Evolutionary conservation across 2,888 invertebrate genomes (phyloP), one percentile per base, ranked within the genome.

Genomic region (Epinotia nisella): DNA sequence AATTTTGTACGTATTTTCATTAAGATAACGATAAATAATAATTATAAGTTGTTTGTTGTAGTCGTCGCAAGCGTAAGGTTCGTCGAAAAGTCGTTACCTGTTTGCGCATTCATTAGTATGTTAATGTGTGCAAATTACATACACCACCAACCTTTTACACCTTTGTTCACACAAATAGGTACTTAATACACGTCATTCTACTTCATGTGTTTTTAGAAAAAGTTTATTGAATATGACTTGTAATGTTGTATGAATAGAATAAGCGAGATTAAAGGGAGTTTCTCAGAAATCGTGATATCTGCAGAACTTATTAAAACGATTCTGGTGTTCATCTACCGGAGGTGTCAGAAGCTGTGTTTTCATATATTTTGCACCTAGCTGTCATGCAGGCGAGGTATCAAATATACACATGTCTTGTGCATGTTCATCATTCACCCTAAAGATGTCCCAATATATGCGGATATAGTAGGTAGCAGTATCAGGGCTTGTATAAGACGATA

Each of bases 121-220:
- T 75, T 67, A 58, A 71, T 53, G 49, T 71, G 67, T 59, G 60
- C 62, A 49, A 58, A 71, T 70, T 68, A 49, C 17, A 61, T 51
- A 11, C 71, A 56, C 24, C 71, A 56, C 24, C 49, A 62, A 66
- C 66, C 66, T 56, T 70, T 19, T n/a, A 58, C 66, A 56, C 39
- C 65, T 66, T 39, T 66, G 55, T 66, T 56, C n/a, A 53, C 21
- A 41, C 56, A 56, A 66, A 55, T 51, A 64, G 29, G 24, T 62
- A 24, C 5, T 24, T 39, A 17, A 24, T 9, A 19, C 4, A 10
- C 58, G 35, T 39, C 35, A 13, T 24, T 24, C 24, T 56, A 10
- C 17, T 24, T 3, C 3, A 53, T 53, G 19, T 1, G 53, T 53
- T 17, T 53, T 53, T 53, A 53, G 19, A 19, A 53, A 53, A 11